Percentiles rank a stretch among this genome's conserved stretches.
Evolutionary conservation across 2,888 invertebrate species (phyloP).

Genomic region (Tromatobia lineatoria): DNA sequence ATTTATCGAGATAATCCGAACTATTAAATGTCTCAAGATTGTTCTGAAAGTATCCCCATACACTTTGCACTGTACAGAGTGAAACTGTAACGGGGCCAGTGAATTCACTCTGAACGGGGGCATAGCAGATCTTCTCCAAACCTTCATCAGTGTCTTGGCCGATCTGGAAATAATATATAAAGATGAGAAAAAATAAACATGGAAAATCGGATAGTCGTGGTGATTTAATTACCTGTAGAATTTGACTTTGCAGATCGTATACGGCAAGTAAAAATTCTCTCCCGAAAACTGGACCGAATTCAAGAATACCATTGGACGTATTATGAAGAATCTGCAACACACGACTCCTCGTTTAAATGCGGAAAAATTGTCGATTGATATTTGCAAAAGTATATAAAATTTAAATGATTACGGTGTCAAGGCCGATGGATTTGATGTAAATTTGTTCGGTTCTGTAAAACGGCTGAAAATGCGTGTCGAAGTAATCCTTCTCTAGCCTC

Average conservation of each 20-base stretch:
- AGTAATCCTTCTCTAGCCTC: constrained; percentile 94
- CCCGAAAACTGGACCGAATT: constrained; percentile 92
- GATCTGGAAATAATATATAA: constrained; percentile 80
- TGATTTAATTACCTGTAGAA: constrained; percentile 86
- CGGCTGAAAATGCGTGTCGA: constrained; percentile 94
- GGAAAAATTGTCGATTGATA: background rate
- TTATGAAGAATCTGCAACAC: constrained; percentile 79
- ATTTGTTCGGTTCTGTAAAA: constrained; percentile 96
- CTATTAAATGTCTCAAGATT: constrained; percentile 86
- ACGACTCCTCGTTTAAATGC: background rate
- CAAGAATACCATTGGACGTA: constrained; percentile 83
- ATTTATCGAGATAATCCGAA: constrained; percentile 86
- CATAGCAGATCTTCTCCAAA: constrained; percentile 92
- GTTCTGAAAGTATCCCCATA: constrained; percentile 92
- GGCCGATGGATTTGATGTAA: constrained; percentile 90
- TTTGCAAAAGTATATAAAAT: background rate
- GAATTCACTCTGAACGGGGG: constrained; percentile 91
- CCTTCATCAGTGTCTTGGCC: constrained; percentile 87
- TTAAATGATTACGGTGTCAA: constrained; percentile 85
- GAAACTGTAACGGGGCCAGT: constrained; percentile 86
- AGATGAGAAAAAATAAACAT: constrained; percentile 4
- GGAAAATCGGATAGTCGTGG: constrained; percentile 8
- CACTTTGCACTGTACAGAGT: constrained; percentile 93
- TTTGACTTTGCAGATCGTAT: constrained; percentile 89
- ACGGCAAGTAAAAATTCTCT: constrained; percentile 91